phyloP scores from a whole-genome alignment of 2,888 invertebrate species.

The Drosophila fungiperda region DNA sequence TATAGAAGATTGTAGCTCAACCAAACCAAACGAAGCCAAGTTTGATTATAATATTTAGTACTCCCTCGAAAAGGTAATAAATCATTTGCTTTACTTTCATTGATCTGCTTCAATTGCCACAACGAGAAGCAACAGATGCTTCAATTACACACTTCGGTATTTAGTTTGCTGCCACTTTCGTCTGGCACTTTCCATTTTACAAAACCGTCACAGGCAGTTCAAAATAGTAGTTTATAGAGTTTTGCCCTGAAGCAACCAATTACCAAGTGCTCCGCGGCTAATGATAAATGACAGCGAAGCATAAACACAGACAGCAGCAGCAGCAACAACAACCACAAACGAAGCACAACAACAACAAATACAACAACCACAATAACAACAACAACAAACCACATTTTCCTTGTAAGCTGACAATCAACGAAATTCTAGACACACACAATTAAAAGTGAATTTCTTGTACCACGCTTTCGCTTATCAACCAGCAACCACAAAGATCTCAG shows the following conservation, averaged over 20 bases:
- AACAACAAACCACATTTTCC: conserved; percentile 7
- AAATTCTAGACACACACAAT: conserved; percentile 59
- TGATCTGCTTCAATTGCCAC: conserved; percentile 32
- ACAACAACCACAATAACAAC: conserved; percentile 3
- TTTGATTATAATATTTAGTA: neutral
- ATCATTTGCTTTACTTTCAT: conserved; percentile 32
- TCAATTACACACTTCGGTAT: conserved; percentile 6
- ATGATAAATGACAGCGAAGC: conserved; percentile 73
- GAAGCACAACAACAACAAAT: conserved; percentile 2
- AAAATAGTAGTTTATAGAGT: conserved; percentile 15
- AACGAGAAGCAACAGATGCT: conserved; percentile 32
- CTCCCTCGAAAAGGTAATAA: conserved; percentile 17
- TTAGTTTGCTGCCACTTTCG: conserved; percentile 30
- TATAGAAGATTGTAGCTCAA: too few species aligned
- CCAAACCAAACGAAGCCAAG: neutral
- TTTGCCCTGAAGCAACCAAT: conserved; percentile 50
- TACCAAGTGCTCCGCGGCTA: conserved; percentile 52
- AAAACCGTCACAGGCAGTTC: conserved; percentile 9
- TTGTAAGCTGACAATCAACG: conserved; percentile 47
- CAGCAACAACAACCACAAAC: conserved; percentile 15
- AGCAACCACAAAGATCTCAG: conserved; percentile 52
- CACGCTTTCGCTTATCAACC: conserved; percentile 73
- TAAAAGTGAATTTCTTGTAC: conserved; percentile 55
- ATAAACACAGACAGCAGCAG: conserved; percentile 36
- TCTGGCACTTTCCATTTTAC: conserved; percentile 55